These are phyloP conservation scores for Patella caerulea DNA, from an alignment of 2,888 invertebrate species.

Conservation along the genomic window DNA sequence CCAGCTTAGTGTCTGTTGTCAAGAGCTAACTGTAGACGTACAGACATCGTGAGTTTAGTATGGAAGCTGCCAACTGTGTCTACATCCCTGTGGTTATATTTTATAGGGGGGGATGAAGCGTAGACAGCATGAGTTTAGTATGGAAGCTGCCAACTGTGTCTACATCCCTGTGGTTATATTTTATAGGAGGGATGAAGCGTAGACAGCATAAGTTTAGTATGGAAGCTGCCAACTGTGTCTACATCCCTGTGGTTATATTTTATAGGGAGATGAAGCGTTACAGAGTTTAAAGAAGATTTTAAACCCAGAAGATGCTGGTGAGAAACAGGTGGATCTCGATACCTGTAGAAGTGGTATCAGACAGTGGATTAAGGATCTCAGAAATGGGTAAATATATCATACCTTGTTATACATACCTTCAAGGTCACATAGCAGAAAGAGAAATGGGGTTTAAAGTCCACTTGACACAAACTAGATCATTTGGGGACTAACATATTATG, in stretches of 20 bases:
- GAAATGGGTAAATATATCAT: conserved; percentile 13
- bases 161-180: neutral
- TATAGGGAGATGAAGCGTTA: conserved; percentile 41
- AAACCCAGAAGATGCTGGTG: conserved; percentile 36
- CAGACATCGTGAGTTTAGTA: too few relatives aligned
- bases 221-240: too few relatives aligned
- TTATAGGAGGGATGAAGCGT: conserved; percentile 39
- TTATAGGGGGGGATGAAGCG: conserved; percentile 40
- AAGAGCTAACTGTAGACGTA: too few relatives aligned
- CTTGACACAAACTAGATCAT: too few relatives aligned
- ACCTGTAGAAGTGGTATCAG: conserved; percentile 32
- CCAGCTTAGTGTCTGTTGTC: too few relatives aligned
- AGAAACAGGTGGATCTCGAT: conserved; percentile 31
- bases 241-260: neutral
- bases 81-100: neutral
- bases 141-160: too few relatives aligned
- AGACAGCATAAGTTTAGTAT: too few relatives aligned
- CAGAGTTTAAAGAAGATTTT: conserved; percentile 33
- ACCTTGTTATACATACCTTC: neutral
- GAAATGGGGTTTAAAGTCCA: neutral
- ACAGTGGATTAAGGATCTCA: conserved; percentile 40
- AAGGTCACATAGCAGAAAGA: neutral
- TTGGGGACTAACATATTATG: too few relatives aligned
- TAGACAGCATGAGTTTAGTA: neutral
- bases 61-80: too few relatives aligned